phyloP scores from a whole-genome alignment of 2,797 vertebrate species.

The Acanthis flammea region DNA sequence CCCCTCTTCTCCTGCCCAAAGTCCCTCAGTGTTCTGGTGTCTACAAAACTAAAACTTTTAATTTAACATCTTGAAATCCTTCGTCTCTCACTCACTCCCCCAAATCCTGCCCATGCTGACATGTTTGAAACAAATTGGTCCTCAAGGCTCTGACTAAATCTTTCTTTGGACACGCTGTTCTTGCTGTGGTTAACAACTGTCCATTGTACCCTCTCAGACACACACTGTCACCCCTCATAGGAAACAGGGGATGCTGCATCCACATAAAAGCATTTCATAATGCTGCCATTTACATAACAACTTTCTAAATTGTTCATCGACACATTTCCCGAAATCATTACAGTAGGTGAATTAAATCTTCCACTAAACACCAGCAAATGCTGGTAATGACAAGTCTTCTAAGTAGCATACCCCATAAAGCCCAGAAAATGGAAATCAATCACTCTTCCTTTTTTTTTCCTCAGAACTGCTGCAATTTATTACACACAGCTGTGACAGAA shows the following conservation, averaged over 20 bases:
- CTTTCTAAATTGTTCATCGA: slow-evolving; percentile 27
- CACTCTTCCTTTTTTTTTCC: neutral
- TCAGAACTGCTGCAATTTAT: slow-evolving; percentile 33
- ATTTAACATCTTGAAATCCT: neutral
- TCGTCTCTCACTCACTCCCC: neutral
- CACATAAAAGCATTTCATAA: slow-evolving; percentile 31
- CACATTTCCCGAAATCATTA: slow-evolving; percentile 36
- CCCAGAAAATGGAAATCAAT: slow-evolving; percentile 57
- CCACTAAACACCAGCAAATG: slow-evolving; percentile 26
- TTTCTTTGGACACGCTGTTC: neutral
- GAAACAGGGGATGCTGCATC: neutral
- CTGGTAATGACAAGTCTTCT: slow-evolving; percentile 27
- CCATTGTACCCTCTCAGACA: neutral
- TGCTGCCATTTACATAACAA: slow-evolving; percentile 39
- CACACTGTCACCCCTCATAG: neutral
- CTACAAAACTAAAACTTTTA: neutral
- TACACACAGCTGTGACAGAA: slow-evolving; percentile 43
- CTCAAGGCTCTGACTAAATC: neutral
- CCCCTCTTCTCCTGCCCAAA: neutral
- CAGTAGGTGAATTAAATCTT: slow-evolving; percentile 54
- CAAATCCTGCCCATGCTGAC: neutral
- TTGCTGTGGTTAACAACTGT: neutral
- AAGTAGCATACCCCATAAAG: slow-evolving; percentile 36
- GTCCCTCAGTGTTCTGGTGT: neutral
- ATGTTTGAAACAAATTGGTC: neutral